phyloP scores from a whole-genome alignment of 2,113 vertebrate species.

The Neoarius graeffei region DNA sequence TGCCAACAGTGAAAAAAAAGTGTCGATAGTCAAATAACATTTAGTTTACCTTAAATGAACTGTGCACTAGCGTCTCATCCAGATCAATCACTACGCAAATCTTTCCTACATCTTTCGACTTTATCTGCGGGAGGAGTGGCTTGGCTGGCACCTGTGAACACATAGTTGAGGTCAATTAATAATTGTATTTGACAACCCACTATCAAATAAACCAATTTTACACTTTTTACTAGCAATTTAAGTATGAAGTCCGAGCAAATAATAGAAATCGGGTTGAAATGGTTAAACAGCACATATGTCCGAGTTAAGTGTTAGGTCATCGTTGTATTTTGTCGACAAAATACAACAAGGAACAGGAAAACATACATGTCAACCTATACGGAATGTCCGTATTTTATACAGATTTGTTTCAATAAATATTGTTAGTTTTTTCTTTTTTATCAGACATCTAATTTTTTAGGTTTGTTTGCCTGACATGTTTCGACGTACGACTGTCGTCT shows the following conservation, averaged over 20 bases:
- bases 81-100: constrained; percentile 80
- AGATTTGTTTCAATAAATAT: no score
- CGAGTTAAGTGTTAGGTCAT: neutral
- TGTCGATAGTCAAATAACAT: neutral
- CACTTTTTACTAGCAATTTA: neutral
- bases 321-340: neutral
- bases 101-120: constrained; percentile 78
- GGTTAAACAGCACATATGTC: neutral
- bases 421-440: no score
- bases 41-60: constrained; percentile 77
- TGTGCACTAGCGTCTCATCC: constrained; percentile 81
- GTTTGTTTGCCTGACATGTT: no score
- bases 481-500: no score
- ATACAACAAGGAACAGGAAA: neutral
- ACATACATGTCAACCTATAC: no score
- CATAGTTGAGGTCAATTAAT: constrained; percentile 1
- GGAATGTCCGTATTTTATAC: no score
- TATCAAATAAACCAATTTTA: neutral
- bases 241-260: neutral
- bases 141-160: constrained; percentile 69
- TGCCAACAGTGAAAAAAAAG: constrained; percentile 1
- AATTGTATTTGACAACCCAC: neutral
- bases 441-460: no score
- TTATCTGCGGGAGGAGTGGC: constrained; percentile 74
- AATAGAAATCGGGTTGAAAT: neutral